phyloP scores from a whole-genome alignment of 2,797 vertebrate species.

The Paramormyrops hopkinsi region DNA sequence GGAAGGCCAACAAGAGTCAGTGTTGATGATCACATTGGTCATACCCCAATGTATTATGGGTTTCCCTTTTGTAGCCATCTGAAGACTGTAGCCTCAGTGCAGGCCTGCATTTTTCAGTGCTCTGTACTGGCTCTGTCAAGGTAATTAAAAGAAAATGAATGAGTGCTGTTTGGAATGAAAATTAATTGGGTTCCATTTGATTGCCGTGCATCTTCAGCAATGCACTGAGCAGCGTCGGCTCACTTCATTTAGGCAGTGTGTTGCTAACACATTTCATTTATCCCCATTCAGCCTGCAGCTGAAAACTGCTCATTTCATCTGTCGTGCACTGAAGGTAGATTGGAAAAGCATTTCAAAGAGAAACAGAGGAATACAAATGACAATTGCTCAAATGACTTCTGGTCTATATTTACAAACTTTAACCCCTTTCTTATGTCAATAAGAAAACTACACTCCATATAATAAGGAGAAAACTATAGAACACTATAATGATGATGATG shows the following conservation, averaged over 20 bases:
- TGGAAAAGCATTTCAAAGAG: slow-evolving; percentile 8
- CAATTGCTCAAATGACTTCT: slow-evolving; percentile 3
- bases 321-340: background rate
- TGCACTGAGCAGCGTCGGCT: background rate
- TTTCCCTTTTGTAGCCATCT: background rate
- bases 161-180: background rate
- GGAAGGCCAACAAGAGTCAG: background rate
- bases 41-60: background rate
- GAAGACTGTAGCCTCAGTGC: background rate
- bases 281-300: slow-evolving; percentile 11
- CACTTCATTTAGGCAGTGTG: background rate
- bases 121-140: background rate
- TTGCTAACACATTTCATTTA: background rate
- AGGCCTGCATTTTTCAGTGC: background rate
- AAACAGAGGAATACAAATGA: slow-evolving; percentile 5
- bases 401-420: background rate
- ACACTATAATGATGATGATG: background rate
- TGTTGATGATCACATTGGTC: background rate
- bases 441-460: background rate
- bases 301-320: background rate
- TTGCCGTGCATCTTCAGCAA: background rate
- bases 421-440: background rate
- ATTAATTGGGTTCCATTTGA: slow-evolving; percentile 3
- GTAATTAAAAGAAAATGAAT: background rate
- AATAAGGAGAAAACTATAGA: background rate